phyloP scores from a whole-genome alignment of 2,113 vertebrate genomes.

The Gambusia affinis region DNA sequence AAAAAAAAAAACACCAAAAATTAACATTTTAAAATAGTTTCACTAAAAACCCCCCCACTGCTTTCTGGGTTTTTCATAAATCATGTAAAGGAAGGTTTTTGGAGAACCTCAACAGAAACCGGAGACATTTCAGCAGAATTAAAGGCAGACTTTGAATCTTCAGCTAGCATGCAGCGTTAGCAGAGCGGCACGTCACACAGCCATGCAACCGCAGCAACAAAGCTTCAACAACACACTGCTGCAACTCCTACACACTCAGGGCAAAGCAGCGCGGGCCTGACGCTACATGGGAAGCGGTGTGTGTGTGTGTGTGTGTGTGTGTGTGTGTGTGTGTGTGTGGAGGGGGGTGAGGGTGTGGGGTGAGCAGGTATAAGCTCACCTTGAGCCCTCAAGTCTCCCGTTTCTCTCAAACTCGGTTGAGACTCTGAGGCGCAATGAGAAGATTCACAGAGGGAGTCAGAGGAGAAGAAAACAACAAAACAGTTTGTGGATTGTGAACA shows the following conservation, averaged over 20 bases:
- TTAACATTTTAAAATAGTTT: background rate
- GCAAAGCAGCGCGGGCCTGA: background rate
- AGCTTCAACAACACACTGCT: too few species aligned
- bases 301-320: too few species aligned
- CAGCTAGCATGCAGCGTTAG: constrained; percentile 46
- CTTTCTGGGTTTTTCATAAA: constrained; percentile 29
- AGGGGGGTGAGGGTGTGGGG: too few species aligned
- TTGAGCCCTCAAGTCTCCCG: constrained; percentile 99
- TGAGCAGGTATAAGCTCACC: constrained; percentile 85
- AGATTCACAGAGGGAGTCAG: constrained; percentile 31
- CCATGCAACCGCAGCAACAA: constrained; percentile 45
- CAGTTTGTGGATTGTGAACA: constrained; percentile 63
- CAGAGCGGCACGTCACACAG: constrained; percentile 18
- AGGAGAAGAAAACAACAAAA: constrained; percentile 10
- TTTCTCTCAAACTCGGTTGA: constrained; percentile 98
- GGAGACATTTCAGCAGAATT: background rate
- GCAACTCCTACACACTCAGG: too few species aligned
- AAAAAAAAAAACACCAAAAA: background rate
- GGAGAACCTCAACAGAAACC: background rate
- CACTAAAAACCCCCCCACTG: background rate
- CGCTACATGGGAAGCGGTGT: background rate
- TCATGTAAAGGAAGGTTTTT: background rate
- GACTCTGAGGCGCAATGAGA: constrained; percentile 82
- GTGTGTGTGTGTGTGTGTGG: too few species aligned
- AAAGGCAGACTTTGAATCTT: background rate